Evolutionary conservation across 1,140 invertebrate species (phyloP).

Genomic region (Venturia canescens): DNA sequence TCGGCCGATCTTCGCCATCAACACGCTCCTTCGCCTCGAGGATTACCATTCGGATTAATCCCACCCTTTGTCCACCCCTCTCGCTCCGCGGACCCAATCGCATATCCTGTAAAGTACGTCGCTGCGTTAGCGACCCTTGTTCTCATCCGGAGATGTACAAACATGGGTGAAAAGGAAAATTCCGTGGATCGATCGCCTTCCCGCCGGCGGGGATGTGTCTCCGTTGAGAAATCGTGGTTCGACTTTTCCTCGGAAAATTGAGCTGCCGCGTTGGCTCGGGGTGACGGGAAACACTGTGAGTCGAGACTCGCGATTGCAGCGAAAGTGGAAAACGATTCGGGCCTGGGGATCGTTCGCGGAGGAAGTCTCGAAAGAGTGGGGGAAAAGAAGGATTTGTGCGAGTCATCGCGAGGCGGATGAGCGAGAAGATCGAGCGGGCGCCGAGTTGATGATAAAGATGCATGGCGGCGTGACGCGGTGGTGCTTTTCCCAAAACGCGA

Average conservation of each 20-base stretch:
- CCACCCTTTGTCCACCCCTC: slow-evolving; percentile 47
- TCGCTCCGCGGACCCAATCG: neutral
- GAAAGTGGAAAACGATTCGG: too few species aligned
- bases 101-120: slow-evolving; percentile 30
- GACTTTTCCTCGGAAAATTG: too few species aligned
- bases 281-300: too few species aligned
- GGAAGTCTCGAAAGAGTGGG: slow-evolving; percentile 61
- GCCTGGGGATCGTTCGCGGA: too few species aligned
- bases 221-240: too few species aligned
- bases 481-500: slow-evolving; percentile 1
- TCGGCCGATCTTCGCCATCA: slow-evolving; percentile 33
- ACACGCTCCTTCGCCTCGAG: slow-evolving; percentile 74
- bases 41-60: slow-evolving; percentile 75
- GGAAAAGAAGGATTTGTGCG: neutral
- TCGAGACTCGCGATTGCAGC: too few species aligned
- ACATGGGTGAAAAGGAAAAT: slow-evolving; percentile 60
- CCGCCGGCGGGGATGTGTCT: too few species aligned
- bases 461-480: slow-evolving; percentile 23
- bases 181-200: slow-evolving; percentile 30
- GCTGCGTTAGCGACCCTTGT: slow-evolving; percentile 8
- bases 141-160: slow-evolving; percentile 61
- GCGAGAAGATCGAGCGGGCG: neutral
- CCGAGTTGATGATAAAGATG: slow-evolving; percentile 9
- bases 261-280: too few species aligned
- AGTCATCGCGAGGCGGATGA: slow-evolving; percentile 26